These are phyloP conservation scores for Halocynthia roretzi DNA, from an alignment of 23 tunicate genomes.

Conservation along the genomic window DNA sequence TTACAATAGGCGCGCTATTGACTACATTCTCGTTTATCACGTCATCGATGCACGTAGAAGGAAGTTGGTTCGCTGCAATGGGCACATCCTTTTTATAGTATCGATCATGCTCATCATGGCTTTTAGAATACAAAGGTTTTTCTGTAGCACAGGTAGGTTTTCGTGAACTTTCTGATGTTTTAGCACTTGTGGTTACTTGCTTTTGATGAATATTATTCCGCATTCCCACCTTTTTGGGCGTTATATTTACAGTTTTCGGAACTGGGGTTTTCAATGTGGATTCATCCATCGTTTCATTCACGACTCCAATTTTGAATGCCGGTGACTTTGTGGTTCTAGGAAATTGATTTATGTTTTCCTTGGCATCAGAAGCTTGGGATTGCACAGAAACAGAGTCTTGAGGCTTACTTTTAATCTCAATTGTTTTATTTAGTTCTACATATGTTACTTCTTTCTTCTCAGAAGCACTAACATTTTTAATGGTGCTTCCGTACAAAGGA, in stretches of 20 bases:
- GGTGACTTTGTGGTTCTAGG: neutral
- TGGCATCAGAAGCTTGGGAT: no score
- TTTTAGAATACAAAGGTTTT: neutral
- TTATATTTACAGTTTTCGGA: neutral
- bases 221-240: neutral
- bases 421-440: neutral
- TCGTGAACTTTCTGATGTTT: neutral
- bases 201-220: neutral
- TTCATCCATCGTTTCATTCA: conserved; percentile 10
- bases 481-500: neutral
- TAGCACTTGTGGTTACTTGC: neutral
- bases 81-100: neutral
- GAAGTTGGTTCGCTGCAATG: neutral
- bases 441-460: neutral
- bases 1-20: neutral
- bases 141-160: neutral
- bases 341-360: neutral
- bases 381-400: neutral
- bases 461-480: neutral
- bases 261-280: conserved; percentile 7
- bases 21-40: neutral
- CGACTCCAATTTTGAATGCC: neutral
- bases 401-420: neutral
- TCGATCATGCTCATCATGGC: neutral
- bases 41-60: conserved; percentile 4